Base-by-base conservation (phyloP, 2,888 invertebrate species). In the Tetropium fuscum region DNA sequence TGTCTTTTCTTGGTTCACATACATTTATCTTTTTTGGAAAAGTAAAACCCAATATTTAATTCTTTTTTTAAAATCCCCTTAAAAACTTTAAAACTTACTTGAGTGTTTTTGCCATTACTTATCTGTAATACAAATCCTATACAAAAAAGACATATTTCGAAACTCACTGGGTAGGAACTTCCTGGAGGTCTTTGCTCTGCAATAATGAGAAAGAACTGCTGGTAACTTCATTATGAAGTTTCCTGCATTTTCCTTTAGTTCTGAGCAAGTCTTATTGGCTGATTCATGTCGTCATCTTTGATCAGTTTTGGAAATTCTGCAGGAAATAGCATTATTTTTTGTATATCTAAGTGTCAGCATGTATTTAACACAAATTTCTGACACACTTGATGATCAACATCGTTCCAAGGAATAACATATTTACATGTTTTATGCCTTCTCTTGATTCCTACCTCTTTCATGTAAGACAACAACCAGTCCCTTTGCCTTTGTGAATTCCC, bases 1-100 rank as follows among this genome's bases (percentile, higher is more conserved):
- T 13, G 18, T 58, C 45, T 40, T 47, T 45, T 38, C 45, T 36
- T 15, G 36, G 4, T 40, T 58, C 53, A 45, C 45, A 58, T 18
- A 45, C 51, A 58, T 25, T 64, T 64, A 40, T 61, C 58, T 41
- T 61, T 61, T 61, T 64, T 58, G 3, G 64, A 53, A 3, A 61
- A 8, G 38, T 60, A 53, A 38, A 63, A 63, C 4, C 60, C 60
- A 45, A 63, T 41, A 54, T 63, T 63, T 44, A 58, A 61, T 15
- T 61, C 48, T 10, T 40, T 53, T 19, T 56, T 54, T 22, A 61
- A 61, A 51, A 55, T 58, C 6, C 38, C 13, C 30, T 53, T 56
- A 27, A 63, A 58, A 38, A 60, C 59, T 53, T 56, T 22, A 63
- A 58, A 38, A 60, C 59, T 41, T 38, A 59, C 61, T 25, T 53